phyloP scores from a whole-genome alignment of 2,888 invertebrate genomes.

The Diogma glabrata region DNA sequence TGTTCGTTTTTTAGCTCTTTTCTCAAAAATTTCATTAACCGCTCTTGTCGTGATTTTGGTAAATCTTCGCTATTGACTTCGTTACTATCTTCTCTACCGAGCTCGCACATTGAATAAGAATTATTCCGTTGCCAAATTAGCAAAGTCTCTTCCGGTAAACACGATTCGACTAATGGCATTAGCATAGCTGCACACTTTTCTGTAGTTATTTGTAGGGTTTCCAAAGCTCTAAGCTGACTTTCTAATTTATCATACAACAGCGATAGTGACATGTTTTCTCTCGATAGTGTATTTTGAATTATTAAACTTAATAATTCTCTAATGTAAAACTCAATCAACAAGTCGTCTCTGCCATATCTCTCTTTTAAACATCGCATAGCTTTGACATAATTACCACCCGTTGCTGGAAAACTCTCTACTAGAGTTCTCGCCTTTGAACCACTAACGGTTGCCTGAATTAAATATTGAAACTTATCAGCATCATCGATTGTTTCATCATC shows the following conservation, averaged over 20 bases:
- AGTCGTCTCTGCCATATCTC: constrained; percentile 19
- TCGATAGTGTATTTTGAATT: constrained; percentile 18
- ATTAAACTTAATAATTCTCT: constrained; percentile 22
- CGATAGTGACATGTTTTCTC: background rate
- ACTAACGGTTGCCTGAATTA: background rate
- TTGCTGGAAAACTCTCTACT: constrained; percentile 20
- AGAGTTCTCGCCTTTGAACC: constrained; percentile 18
- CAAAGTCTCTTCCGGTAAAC: constrained; percentile 22
- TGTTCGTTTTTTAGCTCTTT: background rate
- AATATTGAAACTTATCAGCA: background rate
- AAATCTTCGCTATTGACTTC: no score
- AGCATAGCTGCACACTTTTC: background rate
- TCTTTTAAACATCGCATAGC: constrained; percentile 19
- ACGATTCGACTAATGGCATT: constrained; percentile 22
- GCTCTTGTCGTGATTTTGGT: no score
- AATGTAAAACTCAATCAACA: constrained; percentile 22
- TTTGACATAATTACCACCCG: constrained; percentile 22
- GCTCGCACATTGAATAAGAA: background rate
- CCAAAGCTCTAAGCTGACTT: constrained; percentile 4
- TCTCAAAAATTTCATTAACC: background rate
- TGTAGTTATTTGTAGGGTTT: background rate
- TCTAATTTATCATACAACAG: constrained; percentile 4
- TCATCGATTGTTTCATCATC: background rate
- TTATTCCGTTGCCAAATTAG: constrained; percentile 19
- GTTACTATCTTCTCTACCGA: background rate